Percentiles rank a stretch among this genome's conserved stretches.
phyloP scores from a whole-genome alignment of 2,888 invertebrate species.

The Agrenia bidenticulata region DNA sequence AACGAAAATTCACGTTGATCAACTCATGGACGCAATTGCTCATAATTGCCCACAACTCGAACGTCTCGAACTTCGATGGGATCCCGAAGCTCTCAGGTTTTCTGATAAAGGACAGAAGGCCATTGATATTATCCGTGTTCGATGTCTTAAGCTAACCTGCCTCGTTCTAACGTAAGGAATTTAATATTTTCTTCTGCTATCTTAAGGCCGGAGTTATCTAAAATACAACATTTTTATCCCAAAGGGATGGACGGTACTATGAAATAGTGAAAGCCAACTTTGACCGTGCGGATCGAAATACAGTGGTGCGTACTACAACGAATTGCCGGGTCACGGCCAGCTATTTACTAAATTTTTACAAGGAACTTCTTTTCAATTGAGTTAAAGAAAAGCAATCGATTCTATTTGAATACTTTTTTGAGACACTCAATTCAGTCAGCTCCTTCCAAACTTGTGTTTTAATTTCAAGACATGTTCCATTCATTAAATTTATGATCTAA shows the following conservation, averaged over 20 bases:
- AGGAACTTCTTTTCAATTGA: slow-evolving; percentile 92
- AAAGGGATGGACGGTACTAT: slow-evolving; percentile 96
- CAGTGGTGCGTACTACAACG: slow-evolving; percentile 94
- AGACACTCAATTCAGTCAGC: too few relatives aligned
- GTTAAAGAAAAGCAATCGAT: too few relatives aligned
- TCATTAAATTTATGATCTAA: too few relatives aligned
- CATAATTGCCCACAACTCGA: slow-evolving; percentile 85
- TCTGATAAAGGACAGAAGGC: slow-evolving; percentile 99
- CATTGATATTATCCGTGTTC: slow-evolving; percentile 93
- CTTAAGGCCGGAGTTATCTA: background rate
- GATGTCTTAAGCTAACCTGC: slow-evolving; percentile 88
- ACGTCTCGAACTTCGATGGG: slow-evolving; percentile 94
- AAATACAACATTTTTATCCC: slow-evolving; percentile 38
- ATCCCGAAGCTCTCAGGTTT: slow-evolving; percentile 95
- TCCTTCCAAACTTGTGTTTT: too few relatives aligned
- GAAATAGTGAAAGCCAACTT: slow-evolving; percentile 99
- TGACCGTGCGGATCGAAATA: slow-evolving; percentile 93
- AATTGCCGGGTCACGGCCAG: slow-evolving; percentile 94
- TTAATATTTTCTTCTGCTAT: background rate
- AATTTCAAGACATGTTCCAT: too few relatives aligned
- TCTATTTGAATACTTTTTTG: too few relatives aligned
- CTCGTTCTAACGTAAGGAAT: slow-evolving; percentile 80
- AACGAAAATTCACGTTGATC: slow-evolving; percentile 95
- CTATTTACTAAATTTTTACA: slow-evolving; percentile 87
- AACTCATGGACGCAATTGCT: slow-evolving; percentile 95